Evolutionary conservation across 2,888 invertebrate genomes (phyloP).

Genomic region (Matsumyia berberina): DNA sequence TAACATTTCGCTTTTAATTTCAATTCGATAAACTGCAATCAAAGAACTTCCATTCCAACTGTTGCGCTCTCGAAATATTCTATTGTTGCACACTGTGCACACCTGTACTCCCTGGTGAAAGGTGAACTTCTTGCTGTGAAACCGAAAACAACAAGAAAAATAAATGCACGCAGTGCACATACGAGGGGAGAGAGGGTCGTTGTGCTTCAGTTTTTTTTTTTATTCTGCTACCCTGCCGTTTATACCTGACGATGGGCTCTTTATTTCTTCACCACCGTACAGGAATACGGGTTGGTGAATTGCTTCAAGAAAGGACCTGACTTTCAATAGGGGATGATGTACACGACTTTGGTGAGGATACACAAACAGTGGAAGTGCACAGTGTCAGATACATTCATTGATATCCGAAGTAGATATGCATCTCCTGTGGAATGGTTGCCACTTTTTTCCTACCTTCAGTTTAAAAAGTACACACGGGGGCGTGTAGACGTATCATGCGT

Average conservation of each 20-base stretch:
- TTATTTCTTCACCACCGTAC: too few relatives aligned
- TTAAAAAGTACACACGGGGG: constrained; percentile 63
- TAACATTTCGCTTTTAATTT: constrained; percentile 12
- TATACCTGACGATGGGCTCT: constrained; percentile 37
- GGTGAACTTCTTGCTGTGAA: constrained; percentile 47
- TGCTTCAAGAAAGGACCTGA: constrained; percentile 22
- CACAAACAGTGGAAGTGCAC: constrained; percentile 7
- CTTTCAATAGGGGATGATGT: constrained; percentile 32
- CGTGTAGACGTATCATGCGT: constrained; percentile 43
- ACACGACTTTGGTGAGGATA: constrained; percentile 6
- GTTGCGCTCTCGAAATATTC: constrained; percentile 54
- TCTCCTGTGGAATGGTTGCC: constrained; percentile 41
- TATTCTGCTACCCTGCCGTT: constrained; percentile 43
- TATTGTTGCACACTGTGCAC: constrained; percentile 61
- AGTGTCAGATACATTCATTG: constrained; percentile 27
- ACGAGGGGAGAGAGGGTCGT: not conserved
- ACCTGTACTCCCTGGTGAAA: constrained; percentile 60
- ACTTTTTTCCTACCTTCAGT: constrained; percentile 18
- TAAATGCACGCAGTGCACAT: constrained; percentile 35
- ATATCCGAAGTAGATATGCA: constrained; percentile 31
- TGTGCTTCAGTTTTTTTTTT: constrained; percentile 1
- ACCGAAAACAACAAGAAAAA: constrained; percentile 22
- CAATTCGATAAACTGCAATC: constrained; percentile 31
- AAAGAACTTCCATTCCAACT: constrained; percentile 38
- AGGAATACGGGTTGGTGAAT: constrained; percentile 13